Evolutionary conservation across 2,113 vertebrate genomes (phyloP), one percentile per base, ranked within the genome.

Genomic region (Arenaria interpres): DNA sequence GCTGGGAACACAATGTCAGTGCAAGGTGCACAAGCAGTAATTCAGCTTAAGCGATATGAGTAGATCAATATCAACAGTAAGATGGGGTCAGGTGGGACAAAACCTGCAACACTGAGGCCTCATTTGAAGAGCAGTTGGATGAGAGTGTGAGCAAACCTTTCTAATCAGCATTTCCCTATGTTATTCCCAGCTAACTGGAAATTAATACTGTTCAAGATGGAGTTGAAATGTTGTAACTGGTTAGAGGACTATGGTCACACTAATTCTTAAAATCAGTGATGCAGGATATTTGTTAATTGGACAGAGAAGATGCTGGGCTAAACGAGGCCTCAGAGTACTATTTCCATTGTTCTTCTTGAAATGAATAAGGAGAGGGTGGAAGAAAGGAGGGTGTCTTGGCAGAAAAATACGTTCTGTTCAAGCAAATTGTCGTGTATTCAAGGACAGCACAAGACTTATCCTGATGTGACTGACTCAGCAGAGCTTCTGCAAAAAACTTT

Each of bases 211-310:
- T 48, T 75, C 69, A 53, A 78, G 43, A 78, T 64, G 48, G 62
- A 92, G 59, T 68, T 21, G 6, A 50, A 66, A 80, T 37, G 33
- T 72, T 83, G 45, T 76, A 93, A 81, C 43, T 57, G 89, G 37
- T 73, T 69, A 75, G 41, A 94, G 62, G 46, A 89, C 41, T 82
- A 67, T 12, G 64, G 82, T 92, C 53, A 74, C 57, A 48, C 71
- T 72, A 68, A 94, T 90, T 91, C 35, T 56, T 86, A 54, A 73
- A 83, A 67, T 80, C 32, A 59, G 53, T 63, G 74, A 87, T 85
- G 67, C 39, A 78, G 59, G 33, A 35, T 88, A 74, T 89, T 91
- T 96, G 67, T 53, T 96, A 94, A 93, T 66, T 88, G 41, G 64
- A 67, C 66, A 91, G 71, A 88, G 53, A 92, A 94, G 48, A 25